Conservation (phyloP, 2,113 vertebrate genomes). For the Sula dactylatra region DNA sequence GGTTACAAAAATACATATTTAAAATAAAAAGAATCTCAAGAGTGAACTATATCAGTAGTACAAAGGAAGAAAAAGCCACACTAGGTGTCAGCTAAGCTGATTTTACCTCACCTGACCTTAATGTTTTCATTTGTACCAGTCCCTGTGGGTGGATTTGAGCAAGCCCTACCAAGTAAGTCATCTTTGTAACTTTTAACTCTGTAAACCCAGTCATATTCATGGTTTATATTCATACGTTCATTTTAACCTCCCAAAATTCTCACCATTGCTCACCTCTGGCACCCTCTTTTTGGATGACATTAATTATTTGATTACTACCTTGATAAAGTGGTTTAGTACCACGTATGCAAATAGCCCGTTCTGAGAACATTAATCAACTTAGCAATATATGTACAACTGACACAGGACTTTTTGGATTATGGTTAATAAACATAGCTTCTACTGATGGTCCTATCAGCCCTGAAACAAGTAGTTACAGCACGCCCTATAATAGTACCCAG, state of each 20-base stretch:
- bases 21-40: not conserved
- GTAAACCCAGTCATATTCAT: not conserved
- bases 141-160: not conserved
- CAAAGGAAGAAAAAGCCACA: not conserved
- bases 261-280: not conserved
- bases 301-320: not conserved
- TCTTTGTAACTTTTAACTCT: not conserved
- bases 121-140: not conserved
- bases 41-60: not conserved
- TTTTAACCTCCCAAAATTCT: not conserved
- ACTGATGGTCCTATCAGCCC: not conserved
- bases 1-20: not conserved
- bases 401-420: not conserved
- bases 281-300: not conserved
- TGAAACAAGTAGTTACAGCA: not conserved
- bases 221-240: accelerated
- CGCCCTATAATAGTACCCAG: not conserved
- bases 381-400: not conserved
- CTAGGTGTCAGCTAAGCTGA: not conserved
- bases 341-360: not conserved
- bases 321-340: not conserved
- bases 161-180: not conserved
- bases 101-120: not conserved
- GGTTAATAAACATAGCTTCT: not conserved
- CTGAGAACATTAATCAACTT: not conserved